Base-by-base conservation (phyloP, 2,113 vertebrate genomes). In the Centropus unirufus region DNA sequence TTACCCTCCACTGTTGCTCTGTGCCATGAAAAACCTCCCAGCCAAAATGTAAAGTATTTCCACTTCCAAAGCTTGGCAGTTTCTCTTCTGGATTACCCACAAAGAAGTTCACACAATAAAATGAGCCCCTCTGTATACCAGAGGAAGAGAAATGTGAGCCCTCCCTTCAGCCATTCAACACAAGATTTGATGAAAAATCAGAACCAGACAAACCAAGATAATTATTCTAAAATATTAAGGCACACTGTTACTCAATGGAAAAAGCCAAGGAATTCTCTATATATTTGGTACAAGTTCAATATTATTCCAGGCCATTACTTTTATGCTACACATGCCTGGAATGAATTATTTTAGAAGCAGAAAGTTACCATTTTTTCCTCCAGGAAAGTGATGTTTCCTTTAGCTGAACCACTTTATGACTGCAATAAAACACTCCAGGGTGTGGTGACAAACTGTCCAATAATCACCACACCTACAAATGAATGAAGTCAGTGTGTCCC, bases 401-500 rank as follows among this genome's bases (percentile, higher is more conserved):
- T 58, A 90, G 88, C 76, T 90, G 83, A 86, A 90, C 14, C 44
- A 46, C 64, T 96, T 89, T 15, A 78, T 46, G 40, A 57, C 16
- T 39, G 94, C 88, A 92, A 73, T 95, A 87, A 95, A 96, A 87
- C 80, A 78, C 86, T 54, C 21, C 73, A 90, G 94, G 95, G 96
- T 46, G 92, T 2, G 76, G 94, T 97, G 73, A 88, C 69, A 90
- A 95, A 88, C 76, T 84, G 88, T 67, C 87, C 21, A 72, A 94
- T 66, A 81, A 90, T 57, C 88, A 92, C 96, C 92, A 85, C 94
- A 87, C 90, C 92, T 94, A 78, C 4, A 24, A 51, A 27, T 84
- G 90, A 94, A 96, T 95, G 93, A 96, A 96, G 90, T 94, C 96
- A 96, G 88, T 76, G 80, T 83, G 90, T 89, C 83, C 79, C 88